Base-by-base conservation (phyloP, 2,113 vertebrate genomes). In the Oreocharis arfaki region DNA sequence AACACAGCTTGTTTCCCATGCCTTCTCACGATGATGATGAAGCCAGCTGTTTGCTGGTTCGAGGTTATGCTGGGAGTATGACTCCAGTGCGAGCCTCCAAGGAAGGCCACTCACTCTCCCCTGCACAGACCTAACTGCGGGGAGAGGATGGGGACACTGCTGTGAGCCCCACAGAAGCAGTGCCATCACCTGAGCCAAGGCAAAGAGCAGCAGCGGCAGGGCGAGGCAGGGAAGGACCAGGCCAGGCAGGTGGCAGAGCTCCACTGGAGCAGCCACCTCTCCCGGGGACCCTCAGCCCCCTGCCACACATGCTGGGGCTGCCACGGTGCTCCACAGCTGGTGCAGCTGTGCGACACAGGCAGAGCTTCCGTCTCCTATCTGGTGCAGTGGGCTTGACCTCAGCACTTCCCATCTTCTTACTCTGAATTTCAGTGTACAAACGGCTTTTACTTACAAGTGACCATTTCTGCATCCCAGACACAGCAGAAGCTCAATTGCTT, bases 241-340 rank as follows among this genome's bases (percentile, higher is more conserved):
- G 41, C 13, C 24, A 44, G n/a, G 17, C 5, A n/a, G 8, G 46
- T 0, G 7, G 32, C 70, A 69, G 26, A 57, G 50, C 64, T 80
- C 27, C 42, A 13, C 44, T 11, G 44, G 21, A 80, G 71, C 47
- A 76, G 63, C 16, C 2, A 11, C 13, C 39, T 50, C 42, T 47
- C 24, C 22, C 5, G 11, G n/a, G 9, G 26, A 13, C 47, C 50
- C 42, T 67, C 1, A 23, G 57, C 6, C 22, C 35, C 49, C 53
- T 22, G 16, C 10, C 30, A 32, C 37, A 9, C 13, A 5, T 1
- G 26, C 49, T 32, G 69, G n/a, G n/a, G 22, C 44, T 77, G 42
- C 28, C 22, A 3, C 0, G 3, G 0, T 8, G 24, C 69, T 57
- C 37, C 63, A 23, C 1, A 3, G 47, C 11, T 2, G 3, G 16